Percentiles rank a stretch among this genome's conserved stretches.
These are phyloP conservation scores for Myripristis jacobus DNA, from an alignment of 2,797 vertebrate genomes.

Conservation along the genomic window DNA sequence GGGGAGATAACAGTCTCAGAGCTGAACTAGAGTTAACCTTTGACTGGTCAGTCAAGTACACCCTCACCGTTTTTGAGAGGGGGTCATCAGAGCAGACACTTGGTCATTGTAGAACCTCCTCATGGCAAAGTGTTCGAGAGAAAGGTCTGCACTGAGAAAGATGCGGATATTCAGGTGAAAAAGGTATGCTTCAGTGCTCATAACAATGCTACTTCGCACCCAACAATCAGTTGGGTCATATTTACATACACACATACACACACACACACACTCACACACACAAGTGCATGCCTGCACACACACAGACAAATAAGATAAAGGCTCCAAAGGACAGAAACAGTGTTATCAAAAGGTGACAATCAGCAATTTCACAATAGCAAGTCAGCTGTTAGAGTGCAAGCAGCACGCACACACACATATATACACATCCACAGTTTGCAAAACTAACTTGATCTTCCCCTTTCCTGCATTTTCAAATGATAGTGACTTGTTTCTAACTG, in stretches of 20 bases:
- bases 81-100: conserved; percentile 89
- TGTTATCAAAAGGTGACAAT: conserved; percentile 43
- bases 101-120: conserved; percentile 93
- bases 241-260: conserved; percentile 10
- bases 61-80: conserved; percentile 92
- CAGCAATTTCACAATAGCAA: conserved; percentile 48
- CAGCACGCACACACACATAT: background rate
- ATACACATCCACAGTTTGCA: background rate
- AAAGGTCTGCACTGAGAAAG: conserved; percentile 89
- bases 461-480: conserved; percentile 14
- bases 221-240: background rate
- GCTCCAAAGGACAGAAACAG: background rate
- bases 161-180: conserved; percentile 44
- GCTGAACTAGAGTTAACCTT: conserved; percentile 22
- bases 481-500: background rate
- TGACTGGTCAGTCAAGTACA: conserved; percentile 13
- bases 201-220: background rate
- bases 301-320: background rate
- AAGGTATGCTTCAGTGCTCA: background rate
- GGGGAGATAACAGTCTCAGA: conserved; percentile 2
- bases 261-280: conserved; percentile 14
- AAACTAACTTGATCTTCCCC: background rate
- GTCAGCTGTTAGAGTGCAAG: conserved; percentile 32
- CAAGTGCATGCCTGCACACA: too few species aligned
- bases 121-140: conserved; percentile 94